Conservation (phyloP, 2,797 vertebrate genomes). For the Botia almorhae region DNA sequence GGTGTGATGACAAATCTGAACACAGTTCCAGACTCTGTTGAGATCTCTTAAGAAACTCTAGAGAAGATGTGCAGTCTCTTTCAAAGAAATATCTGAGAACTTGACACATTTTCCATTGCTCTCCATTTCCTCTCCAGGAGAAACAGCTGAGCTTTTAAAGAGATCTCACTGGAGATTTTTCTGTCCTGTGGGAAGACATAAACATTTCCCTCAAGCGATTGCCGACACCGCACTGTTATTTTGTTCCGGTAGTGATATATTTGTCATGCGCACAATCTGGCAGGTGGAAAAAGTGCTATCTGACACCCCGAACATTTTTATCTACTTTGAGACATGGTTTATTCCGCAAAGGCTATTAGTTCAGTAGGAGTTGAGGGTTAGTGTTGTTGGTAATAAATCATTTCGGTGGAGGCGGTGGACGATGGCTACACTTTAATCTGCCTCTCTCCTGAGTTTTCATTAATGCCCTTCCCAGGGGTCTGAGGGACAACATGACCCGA, state of each 20-base stretch:
- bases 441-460: constrained; percentile 52
- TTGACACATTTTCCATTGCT: too few relatives aligned
- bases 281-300: constrained; percentile 35
- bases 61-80: too few relatives aligned
- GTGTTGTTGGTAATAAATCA: constrained; percentile 58
- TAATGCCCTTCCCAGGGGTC: constrained; percentile 46
- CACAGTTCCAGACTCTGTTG: too few relatives aligned
- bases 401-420: constrained; percentile 44
- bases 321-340: constrained; percentile 49
- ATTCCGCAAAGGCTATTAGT: constrained; percentile 55
- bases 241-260: constrained; percentile 26
- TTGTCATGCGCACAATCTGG: constrained; percentile 46
- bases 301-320: constrained; percentile 49
- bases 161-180: background rate
- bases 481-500: constrained; percentile 45
- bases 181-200: background rate
- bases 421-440: constrained; percentile 49
- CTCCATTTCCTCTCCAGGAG: background rate
- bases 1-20: too few relatives aligned
- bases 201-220: background rate
- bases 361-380: constrained; percentile 49
- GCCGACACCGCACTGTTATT: constrained; percentile 7
- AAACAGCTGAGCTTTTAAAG: background rate
- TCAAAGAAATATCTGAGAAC: too few relatives aligned
- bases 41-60: too few relatives aligned